Percentiles rank a stretch among this genome's conserved stretches.
Conservation (phyloP, 2,888 invertebrate species). For the Merodon equestris region DNA sequence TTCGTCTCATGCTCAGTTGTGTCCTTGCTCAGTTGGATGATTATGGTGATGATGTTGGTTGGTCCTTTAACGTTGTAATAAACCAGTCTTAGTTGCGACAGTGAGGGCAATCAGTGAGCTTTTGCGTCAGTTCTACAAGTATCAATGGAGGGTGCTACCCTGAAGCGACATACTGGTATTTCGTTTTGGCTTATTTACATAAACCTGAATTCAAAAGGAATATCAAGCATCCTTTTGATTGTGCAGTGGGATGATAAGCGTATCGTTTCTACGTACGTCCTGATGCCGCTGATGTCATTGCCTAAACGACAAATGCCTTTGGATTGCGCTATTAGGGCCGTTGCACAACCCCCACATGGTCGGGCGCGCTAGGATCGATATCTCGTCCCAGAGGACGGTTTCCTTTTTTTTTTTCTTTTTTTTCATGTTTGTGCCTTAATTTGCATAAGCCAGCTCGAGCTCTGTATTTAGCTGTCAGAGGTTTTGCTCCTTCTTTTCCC, state of each 20-base stretch:
- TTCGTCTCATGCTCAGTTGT: constrained; percentile 45
- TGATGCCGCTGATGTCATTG: constrained; percentile 52
- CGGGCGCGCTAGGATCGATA: constrained; percentile 48
- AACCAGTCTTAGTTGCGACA: no score
- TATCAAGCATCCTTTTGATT: constrained; percentile 16
- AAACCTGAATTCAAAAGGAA: constrained; percentile 6
- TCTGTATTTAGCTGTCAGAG: constrained; percentile 12
- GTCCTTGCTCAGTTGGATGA: constrained; percentile 37
- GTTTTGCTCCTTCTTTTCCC: not conserved
- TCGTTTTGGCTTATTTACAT: constrained; percentile 16
- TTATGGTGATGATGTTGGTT: constrained; percentile 8
- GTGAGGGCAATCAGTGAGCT: constrained; percentile 47
- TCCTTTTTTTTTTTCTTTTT: not conserved
- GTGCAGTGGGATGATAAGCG: constrained; percentile 48
- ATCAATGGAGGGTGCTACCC: constrained; percentile 23
- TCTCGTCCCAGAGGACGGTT: constrained; percentile 43
- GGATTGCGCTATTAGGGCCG: constrained; percentile 34
- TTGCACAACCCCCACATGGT: constrained; percentile 40
- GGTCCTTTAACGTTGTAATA: constrained; percentile 4
- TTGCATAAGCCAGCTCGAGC: constrained; percentile 50
- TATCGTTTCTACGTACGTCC: constrained; percentile 2
- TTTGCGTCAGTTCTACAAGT: constrained; percentile 31
- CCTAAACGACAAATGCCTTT: constrained; percentile 39
- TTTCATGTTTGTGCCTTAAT: constrained; percentile 18
- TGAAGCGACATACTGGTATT: constrained; percentile 3